A percentile compares a stretch with the other conserved stretches of the same genome.
Evolutionary conservation across 2,113 vertebrate species (phyloP).

Genomic region (Paradoxurus hermaphroditus): DNA sequence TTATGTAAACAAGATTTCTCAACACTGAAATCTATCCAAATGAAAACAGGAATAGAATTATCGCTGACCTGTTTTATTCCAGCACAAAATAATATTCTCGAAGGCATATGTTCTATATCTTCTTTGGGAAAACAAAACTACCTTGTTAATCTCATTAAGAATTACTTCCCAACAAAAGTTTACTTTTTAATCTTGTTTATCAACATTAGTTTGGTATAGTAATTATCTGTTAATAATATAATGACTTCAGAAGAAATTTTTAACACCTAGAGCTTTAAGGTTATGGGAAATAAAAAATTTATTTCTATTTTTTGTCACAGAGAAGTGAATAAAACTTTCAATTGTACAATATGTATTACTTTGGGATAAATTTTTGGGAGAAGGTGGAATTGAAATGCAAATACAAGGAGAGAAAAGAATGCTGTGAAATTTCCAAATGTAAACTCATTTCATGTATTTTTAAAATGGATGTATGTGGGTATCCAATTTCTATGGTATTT

Average conservation of each 20-base stretch:
- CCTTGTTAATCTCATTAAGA: background rate
- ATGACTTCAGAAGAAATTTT: slow-evolving; percentile 21
- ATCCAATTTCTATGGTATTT: background rate
- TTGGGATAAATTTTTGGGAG: background rate
- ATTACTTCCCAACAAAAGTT: background rate
- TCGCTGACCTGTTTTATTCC: background rate
- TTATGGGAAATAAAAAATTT: background rate
- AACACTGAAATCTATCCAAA: background rate
- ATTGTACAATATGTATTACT: background rate
- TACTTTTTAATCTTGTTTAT: background rate
- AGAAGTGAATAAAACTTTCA: background rate
- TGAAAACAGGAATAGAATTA: background rate
- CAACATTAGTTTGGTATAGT: background rate
- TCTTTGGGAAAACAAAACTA: background rate
- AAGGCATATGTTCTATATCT: background rate
- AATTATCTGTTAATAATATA: background rate
- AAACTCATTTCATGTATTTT: background rate
- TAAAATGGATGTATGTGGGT: background rate
- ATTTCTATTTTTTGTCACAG: background rate
- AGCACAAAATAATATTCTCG: background rate
- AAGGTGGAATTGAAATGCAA: background rate
- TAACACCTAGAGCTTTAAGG: background rate
- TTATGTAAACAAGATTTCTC: background rate
- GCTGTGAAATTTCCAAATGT: background rate
- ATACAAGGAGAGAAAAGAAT: background rate